phyloP scores from a whole-genome alignment of 1,140 invertebrate species.

The Dendrolimus punctatus region DNA sequence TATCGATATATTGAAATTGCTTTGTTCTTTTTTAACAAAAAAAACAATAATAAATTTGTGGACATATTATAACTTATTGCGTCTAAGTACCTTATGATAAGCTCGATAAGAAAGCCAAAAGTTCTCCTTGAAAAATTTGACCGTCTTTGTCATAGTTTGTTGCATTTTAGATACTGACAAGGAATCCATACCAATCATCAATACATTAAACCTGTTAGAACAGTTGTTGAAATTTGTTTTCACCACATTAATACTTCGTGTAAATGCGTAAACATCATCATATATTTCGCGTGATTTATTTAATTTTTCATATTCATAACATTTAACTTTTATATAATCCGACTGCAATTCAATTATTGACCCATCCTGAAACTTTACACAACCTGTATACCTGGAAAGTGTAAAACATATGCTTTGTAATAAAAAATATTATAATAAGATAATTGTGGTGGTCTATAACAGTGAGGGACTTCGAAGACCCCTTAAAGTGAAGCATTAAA shows the following conservation, averaged over 20 bases:
- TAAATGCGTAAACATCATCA: slow-evolving; percentile 40
- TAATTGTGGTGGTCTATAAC: too few relatives aligned
- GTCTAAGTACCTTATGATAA: slow-evolving; percentile 65
- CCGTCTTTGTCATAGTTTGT: slow-evolving; percentile 83
- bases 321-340: slow-evolving; percentile 70
- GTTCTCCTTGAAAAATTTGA: slow-evolving; percentile 76
- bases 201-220: slow-evolving; percentile 73
- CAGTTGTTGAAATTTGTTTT: slow-evolving; percentile 21
- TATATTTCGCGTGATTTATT: slow-evolving; percentile 37
- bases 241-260: slow-evolving; percentile 30
- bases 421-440: neutral
- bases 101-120: slow-evolving; percentile 66
- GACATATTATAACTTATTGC: too few relatives aligned
- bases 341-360: slow-evolving; percentile 41
- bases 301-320: slow-evolving; percentile 36
- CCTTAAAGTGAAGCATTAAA: too few relatives aligned
- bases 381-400: slow-evolving; percentile 33
- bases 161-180: slow-evolving; percentile 85
- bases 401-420: slow-evolving; percentile 4
- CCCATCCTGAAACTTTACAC: slow-evolving; percentile 42
- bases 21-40: neutral
- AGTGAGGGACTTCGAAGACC: too few relatives aligned
- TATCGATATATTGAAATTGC: neutral
- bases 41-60: too few relatives aligned
- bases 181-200: slow-evolving; percentile 88